Conservation (phyloP, 1,140 invertebrate genomes). For the Drosophila sechellia region DNA sequence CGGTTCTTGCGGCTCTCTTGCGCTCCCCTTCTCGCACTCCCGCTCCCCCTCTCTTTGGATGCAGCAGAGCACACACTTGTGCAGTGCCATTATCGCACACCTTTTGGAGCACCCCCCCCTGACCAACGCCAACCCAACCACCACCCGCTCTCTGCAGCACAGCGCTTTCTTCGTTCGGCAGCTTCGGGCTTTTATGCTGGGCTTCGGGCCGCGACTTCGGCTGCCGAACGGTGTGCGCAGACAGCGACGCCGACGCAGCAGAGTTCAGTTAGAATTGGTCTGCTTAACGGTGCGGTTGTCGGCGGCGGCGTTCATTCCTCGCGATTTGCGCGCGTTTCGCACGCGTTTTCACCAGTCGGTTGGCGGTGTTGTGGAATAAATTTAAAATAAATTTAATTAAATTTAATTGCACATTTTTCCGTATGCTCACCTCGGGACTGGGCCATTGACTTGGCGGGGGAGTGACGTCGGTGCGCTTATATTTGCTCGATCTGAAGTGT, state of each 20-base stretch:
- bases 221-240: conserved; percentile 36
- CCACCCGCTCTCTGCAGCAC: conserved; percentile 6
- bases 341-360: conserved; percentile 54
- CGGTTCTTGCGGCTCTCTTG: conserved; percentile 55
- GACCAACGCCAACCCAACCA: not conserved
- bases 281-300: conserved; percentile 69
- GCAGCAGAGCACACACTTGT: conserved; percentile 46
- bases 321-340: conserved; percentile 44
- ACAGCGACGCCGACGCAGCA: conserved; percentile 64
- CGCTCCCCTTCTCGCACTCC: not conserved
- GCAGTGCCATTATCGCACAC: conserved; percentile 68
- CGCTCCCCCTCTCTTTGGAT: not conserved
- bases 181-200: conserved; percentile 67
- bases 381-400: conserved; percentile 52
- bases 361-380: conserved; percentile 31
- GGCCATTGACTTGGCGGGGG: conserved; percentile 29
- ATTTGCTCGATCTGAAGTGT: conserved; percentile 57
- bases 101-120: conserved; percentile 10
- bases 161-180: conserved; percentile 51
- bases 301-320: conserved; percentile 23
- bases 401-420: conserved; percentile 46
- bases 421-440: conserved; percentile 24
- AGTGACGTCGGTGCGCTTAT: conserved; percentile 43
- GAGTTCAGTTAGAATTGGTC: conserved; percentile 76
- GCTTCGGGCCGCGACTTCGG: conserved; percentile 66